phyloP scores from a whole-genome alignment of 2,113 vertebrate species.

The Melanerpes formicivorus region DNA sequence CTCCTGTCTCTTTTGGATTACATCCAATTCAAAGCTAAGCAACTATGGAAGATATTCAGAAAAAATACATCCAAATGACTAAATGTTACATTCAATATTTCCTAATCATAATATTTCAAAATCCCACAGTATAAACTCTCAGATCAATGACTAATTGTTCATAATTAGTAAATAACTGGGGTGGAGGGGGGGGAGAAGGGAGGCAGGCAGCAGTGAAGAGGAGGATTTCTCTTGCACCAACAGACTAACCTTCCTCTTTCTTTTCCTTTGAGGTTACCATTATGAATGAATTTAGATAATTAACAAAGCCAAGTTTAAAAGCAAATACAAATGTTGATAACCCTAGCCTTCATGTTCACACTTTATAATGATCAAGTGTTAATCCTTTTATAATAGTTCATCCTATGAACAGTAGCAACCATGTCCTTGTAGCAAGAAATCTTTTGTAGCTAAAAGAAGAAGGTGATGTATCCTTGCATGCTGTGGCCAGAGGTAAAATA shows the following conservation, averaged over 20 bases:
- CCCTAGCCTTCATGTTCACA: not conserved
- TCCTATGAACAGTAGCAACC: not conserved
- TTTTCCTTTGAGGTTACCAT: slow-evolving; percentile 1
- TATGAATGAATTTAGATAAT: slow-evolving; percentile 26
- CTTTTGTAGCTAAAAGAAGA: not conserved
- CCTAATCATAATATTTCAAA: slow-evolving; percentile 34
- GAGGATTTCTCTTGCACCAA: not conserved
- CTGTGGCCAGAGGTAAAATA: not conserved
- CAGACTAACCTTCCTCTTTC: not conserved
- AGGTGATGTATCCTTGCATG: not conserved
- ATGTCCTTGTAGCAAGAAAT: not conserved
- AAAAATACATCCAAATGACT: slow-evolving; percentile 9
- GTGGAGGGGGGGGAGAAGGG: not conserved
- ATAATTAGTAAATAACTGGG: slow-evolving; percentile 37
- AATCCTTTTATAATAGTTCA: slow-evolving; percentile 9
- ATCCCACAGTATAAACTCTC: not conserved
- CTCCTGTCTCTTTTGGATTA: slow-evolving; percentile 54
- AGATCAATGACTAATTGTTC: slow-evolving; percentile 25
- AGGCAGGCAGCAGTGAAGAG: no score
- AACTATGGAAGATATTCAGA: slow-evolving; percentile 13
- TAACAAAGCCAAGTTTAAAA: slow-evolving; percentile 26
- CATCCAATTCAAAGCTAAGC: slow-evolving; percentile 45
- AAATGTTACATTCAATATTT: slow-evolving; percentile 2
- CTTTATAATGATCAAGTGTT: not conserved
- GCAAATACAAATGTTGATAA: not conserved